These are phyloP conservation scores for Hyalella azteca DNA, from an alignment of 2,888 invertebrate genomes.

Conservation along the genomic window DNA sequence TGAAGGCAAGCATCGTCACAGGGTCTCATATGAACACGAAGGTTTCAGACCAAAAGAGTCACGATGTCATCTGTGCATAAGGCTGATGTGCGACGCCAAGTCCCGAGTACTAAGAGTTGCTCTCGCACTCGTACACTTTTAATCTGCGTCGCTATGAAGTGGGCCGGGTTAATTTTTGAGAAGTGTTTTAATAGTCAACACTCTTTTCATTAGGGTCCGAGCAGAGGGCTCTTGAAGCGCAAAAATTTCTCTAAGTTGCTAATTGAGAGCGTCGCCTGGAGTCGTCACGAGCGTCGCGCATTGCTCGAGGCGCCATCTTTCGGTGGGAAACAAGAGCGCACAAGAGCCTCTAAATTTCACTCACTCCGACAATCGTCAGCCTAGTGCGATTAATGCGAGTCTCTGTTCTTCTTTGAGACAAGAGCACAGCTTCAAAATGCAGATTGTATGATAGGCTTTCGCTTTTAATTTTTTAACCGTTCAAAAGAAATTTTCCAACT, in stretches of 20 bases:
- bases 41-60: conserved; percentile 1
- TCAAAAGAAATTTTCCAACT: no score
- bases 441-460: no score
- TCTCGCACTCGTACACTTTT: conserved; percentile 43
- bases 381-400: not conserved
- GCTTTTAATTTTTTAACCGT: no score
- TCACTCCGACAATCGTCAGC: not conserved
- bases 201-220: conserved; percentile 57
- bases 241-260: conserved; percentile 57
- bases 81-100: not conserved
- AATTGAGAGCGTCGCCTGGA: conserved; percentile 51
- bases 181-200: conserved; percentile 59
- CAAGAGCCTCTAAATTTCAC: conserved; percentile 1
- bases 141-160: conserved; percentile 58
- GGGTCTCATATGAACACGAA: conserved; percentile 27
- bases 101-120: not conserved
- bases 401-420: not conserved
- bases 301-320: conserved; percentile 17
- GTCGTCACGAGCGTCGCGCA: conserved; percentile 11
- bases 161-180: conserved; percentile 59
- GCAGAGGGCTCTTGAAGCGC: conserved; percentile 55
- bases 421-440: no score
- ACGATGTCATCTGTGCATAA: not conserved
- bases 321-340: conserved; percentile 19
- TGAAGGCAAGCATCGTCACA: conserved; percentile 35